Evolutionary conservation across 2,113 vertebrate species (phyloP), one percentile per base, ranked within the genome.

Genomic region (Axis porcinus): DNA sequence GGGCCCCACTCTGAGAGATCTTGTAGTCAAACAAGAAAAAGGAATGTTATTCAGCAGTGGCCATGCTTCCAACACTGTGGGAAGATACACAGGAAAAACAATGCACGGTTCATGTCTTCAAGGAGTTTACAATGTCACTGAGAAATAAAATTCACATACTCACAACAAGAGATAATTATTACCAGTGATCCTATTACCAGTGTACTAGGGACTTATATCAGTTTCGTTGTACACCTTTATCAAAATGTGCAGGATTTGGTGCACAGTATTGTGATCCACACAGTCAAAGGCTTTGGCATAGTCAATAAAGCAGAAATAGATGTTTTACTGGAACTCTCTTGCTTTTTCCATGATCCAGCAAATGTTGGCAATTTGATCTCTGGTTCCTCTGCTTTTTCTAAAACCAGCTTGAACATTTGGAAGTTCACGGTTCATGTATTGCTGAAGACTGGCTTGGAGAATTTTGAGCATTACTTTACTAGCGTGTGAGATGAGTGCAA

Each of bases 11-110:
- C 6, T 36, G 52, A 95, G 19, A 85, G 7, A 84, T 74, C 16
- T 58, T 93, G 21, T 10, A 91, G 30, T 76, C 54, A 92, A 94
- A 85, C 6, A 83, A 81, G 43, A 88, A 92, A 91, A 19, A 85
- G 16, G 15, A 81, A 45, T 74, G 23, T 62, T 86, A 13, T 28
- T 89, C 16, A 60, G 21, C 43, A 52, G 23, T 5, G 11, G 62
- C 3, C 64, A 67, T 57, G 33, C 84, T 93, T 25, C 54, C 47
- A 95, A 28, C 7, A 76, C 28, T 47, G 11, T 50, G 21, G 40
- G 28, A 8, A 62, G 50, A 85, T 28, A 67, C n/a, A 74, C 10
- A 91, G 43, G 58, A 58, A 91, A 40, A 95, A 43, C 7, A 43
- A 84, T 70, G 5, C 67, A 64, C 52, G 45, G 6, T 58, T 3